These are phyloP conservation scores for Porites rus DNA, from an alignment of 92 coral and sea anemone species.

Conservation along the genomic window DNA sequence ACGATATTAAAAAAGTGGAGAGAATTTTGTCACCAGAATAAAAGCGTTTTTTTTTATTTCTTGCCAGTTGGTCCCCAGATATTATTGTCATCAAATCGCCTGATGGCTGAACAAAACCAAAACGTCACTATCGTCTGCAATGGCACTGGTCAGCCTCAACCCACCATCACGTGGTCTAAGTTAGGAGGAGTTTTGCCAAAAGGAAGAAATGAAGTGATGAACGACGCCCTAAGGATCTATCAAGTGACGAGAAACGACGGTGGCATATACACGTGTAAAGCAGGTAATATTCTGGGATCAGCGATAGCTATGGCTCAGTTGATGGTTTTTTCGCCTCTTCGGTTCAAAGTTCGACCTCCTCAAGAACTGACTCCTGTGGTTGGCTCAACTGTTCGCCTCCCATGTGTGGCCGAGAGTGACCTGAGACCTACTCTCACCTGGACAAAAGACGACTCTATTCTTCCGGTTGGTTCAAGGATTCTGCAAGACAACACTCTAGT, in stretches of 20 bases:
- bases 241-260: neutral
- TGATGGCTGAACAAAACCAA: neutral
- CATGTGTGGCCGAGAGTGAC: no score
- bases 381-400: no score
- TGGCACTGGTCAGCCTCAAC: neutral
- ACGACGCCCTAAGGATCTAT: no score
- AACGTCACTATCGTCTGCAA: neutral
- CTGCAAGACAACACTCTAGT: no score
- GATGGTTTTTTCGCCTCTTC: neutral
- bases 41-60: no score
- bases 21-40: no score
- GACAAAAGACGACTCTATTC: no score
- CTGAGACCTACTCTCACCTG: no score
- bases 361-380: no score
- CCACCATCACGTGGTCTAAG: no score
- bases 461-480: no score
- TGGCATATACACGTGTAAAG: neutral
- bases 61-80: neutral
- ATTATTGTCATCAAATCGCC: neutral
- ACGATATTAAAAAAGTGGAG: no score
- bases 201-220: neutral
- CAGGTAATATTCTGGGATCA: neutral
- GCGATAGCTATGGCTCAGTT: neutral
- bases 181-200: neutral
- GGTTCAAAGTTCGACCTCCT: neutral